These are phyloP conservation scores for Galaxea fascicularis DNA, from an alignment of 92 coral and sea anemone genomes.

Conservation along the genomic window DNA sequence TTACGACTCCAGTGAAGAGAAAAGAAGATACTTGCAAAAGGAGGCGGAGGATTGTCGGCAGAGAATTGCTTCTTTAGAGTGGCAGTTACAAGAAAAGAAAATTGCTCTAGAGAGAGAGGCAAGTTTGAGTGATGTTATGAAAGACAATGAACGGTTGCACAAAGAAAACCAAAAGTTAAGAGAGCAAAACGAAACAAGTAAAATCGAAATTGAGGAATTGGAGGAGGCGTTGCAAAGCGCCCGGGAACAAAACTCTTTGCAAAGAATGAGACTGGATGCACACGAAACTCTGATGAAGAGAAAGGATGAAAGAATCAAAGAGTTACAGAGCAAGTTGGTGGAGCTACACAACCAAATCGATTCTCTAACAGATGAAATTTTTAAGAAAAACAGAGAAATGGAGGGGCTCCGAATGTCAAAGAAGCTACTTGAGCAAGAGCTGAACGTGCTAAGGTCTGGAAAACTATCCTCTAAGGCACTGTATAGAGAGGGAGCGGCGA, in stretches of 20 bases:
- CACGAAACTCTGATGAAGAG: constrained; percentile 71
- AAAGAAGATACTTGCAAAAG: constrained; percentile 65
- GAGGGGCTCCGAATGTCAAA: constrained; percentile 72
- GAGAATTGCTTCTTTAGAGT: constrained; percentile 57
- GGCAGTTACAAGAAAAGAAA: constrained; percentile 39
- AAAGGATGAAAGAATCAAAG: constrained; percentile 81
- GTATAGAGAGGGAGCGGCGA: constrained; percentile 11
- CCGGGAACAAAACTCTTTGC: constrained; percentile 76
- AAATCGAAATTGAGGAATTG: constrained; percentile 59
- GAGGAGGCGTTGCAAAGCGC: constrained; percentile 70
- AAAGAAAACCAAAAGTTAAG: constrained; percentile 55
- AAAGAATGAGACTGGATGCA: constrained; percentile 70
- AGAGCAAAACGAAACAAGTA: constrained; percentile 51
- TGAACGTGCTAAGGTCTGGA: constrained; percentile 69
- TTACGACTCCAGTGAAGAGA: constrained; percentile 73
- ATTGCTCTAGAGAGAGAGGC: constrained; percentile 27
- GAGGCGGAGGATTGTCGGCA: constrained; percentile 60
- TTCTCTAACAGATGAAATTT: constrained; percentile 77
- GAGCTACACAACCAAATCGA: constrained; percentile 81
- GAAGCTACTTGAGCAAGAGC: constrained; percentile 76
- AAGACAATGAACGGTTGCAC: constrained; percentile 57
- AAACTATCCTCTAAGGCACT: constrained; percentile 41
- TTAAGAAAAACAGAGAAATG: constrained; percentile 66
- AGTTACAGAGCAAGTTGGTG: constrained; percentile 75
- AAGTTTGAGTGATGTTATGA: constrained; percentile 19